Evolutionary conservation across 1,140 invertebrate species (phyloP).

Genomic region (Eulimnadia texana): DNA sequence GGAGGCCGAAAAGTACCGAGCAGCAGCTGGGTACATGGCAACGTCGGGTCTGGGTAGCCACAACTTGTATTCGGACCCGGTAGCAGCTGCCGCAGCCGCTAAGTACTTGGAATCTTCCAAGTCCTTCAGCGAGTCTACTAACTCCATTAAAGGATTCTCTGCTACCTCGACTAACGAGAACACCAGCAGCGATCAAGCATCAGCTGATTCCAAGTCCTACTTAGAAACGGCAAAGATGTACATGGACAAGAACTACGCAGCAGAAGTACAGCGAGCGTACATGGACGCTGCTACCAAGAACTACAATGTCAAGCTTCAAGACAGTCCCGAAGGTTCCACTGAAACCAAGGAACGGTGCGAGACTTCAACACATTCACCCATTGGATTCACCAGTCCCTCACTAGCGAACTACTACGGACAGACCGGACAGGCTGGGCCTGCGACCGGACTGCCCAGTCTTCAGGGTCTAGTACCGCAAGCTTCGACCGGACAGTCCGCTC

Average conservation of each 20-base stretch:
- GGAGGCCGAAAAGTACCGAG: slow-evolving; percentile 50
- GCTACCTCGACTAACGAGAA: slow-evolving; percentile 29
- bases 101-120: slow-evolving; percentile 36
- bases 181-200: slow-evolving; percentile 35
- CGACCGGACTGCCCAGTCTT: slow-evolving; percentile 35
- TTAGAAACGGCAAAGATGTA: slow-evolving; percentile 51
- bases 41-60: not conserved
- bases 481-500: slow-evolving; percentile 43
- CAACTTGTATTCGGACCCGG: slow-evolving; percentile 29
- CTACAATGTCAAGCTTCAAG: slow-evolving; percentile 1
- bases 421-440: slow-evolving; percentile 37
- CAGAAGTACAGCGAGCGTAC: slow-evolving; percentile 14
- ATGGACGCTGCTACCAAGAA: slow-evolving; percentile 5
- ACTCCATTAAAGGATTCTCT: slow-evolving; percentile 46
- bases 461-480: slow-evolving; percentile 32
- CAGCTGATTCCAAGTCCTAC: slow-evolving; percentile 57
- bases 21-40: slow-evolving; percentile 39
- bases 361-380: not conserved
- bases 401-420: slow-evolving; percentile 15
- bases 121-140: slow-evolving; percentile 7
- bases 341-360: not conserved
- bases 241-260: slow-evolving; percentile 36
- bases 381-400: not conserved
- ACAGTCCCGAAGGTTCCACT: not conserved
- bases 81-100: slow-evolving; percentile 24